Evolutionary conservation across 2,113 vertebrate genomes (phyloP), one percentile per base, ranked within the genome.

Genomic region (Crotalus tigris): DNA sequence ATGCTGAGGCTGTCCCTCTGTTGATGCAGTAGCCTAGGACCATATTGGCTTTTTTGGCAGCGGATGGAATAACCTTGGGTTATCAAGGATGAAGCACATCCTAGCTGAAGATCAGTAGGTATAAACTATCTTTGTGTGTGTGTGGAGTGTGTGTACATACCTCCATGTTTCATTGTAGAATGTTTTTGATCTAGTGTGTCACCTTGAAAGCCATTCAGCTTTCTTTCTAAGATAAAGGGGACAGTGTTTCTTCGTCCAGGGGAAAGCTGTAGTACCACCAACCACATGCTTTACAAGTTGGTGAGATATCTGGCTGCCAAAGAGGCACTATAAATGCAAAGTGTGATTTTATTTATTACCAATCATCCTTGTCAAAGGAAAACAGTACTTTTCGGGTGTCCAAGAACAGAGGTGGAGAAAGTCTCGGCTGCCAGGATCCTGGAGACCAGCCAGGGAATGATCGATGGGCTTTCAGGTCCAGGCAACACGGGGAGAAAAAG

Each of bases 311-410:
- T 8, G 49, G 15, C 10, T 9, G 0, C 87, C 24, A 87, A 94
- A 93, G 86, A 94, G 8, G 39, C 1, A 55, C 17, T 44, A 1
- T 23, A 54, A 94, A 75, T 90, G 89, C 81, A 90, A 93, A 93
- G 69, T 94, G 61, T 39, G 85, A 59, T 61, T 8, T 12, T 93
- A 44, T 93, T 93, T 94, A 61, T 90, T 94, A 21, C 7, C 81
- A 1, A 1, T 88, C 85, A 39, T 21, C 29, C 93, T 24, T 19
- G 91, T 7, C 89, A 39, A 5, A 26, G 19, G 49, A 59, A 64
- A 64, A 29, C 39, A 39, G 13, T 85, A 0, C 11, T 29, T n/a
- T 93, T 94, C 44, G 88, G 88, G 10, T 29, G 59, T 3, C 51
- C 54, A 44, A 90, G 93, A 3, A 6, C 26, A 88, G 89, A 91